Evolutionary conservation across 2,797 vertebrate species (phyloP).

Genomic region (Sebastes matsubarae): DNA sequence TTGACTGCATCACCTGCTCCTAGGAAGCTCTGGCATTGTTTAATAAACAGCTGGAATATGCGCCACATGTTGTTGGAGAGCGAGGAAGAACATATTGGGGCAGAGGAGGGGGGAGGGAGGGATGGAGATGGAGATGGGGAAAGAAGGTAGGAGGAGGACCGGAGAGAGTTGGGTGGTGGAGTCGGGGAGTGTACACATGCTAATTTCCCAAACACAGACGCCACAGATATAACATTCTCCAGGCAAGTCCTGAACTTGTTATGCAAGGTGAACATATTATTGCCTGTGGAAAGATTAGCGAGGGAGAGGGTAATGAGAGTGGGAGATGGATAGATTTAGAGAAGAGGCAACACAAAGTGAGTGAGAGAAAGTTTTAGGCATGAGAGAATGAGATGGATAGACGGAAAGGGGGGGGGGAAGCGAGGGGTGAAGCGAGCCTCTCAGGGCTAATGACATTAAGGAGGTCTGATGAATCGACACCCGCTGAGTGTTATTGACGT

Average conservation of each 20-base stretch:
- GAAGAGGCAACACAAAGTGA: constrained; percentile 56
- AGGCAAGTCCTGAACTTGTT: constrained; percentile 63
- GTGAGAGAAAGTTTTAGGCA: constrained; percentile 68
- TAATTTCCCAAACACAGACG: constrained; percentile 47
- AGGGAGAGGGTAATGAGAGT: constrained; percentile 67
- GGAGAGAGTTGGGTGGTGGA: constrained; percentile 7
- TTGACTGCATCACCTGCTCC: constrained; percentile 83
- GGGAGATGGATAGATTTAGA: constrained; percentile 73
- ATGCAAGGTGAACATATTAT: constrained; percentile 64
- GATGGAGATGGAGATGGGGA: background rate
- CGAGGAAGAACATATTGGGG: constrained; percentile 63
- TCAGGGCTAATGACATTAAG: constrained; percentile 87
- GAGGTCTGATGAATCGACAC: constrained; percentile 84
- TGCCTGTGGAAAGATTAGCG: constrained; percentile 65
- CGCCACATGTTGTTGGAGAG: constrained; percentile 74
- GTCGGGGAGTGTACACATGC: constrained; percentile 24
- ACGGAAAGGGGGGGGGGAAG: background rate
- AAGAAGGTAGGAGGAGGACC: constrained; percentile 13
- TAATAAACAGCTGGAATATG: constrained; percentile 84
- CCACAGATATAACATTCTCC: constrained; percentile 41
- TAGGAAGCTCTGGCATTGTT: constrained; percentile 75
- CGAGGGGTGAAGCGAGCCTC: constrained; percentile 77
- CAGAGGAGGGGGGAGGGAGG: background rate
- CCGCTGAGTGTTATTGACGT: constrained; percentile 83
- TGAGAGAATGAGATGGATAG: constrained; percentile 67